Evolutionary conservation across 2,113 vertebrate species (phyloP), one percentile per base, ranked within the genome.

Genomic region (Actenoides lindsayi): DNA sequence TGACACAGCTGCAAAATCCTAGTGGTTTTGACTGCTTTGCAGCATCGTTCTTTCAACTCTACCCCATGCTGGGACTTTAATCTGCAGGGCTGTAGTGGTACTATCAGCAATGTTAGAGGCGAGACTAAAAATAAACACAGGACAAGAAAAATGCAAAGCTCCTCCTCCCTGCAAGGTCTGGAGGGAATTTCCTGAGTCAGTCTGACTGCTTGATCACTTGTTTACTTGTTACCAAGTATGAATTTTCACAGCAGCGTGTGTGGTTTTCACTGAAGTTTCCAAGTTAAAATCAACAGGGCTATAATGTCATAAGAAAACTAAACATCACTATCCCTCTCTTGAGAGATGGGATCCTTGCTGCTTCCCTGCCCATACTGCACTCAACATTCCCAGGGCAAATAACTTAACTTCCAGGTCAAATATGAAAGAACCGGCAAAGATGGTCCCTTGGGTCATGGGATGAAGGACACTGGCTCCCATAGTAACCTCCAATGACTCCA

Each of bases 71-170:
- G 81, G 31, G 92, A 70, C 71, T 95, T 93, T 44, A 82, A 89
- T 95, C 91, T 63, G 57, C n/a, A 62, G 59, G 83, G 83, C 86
- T 79, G 63, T 25, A 69, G 65, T 16, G 93, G 92, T 65, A 87
- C 87, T 77, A 93, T 63, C 74, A 94, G 91, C 93, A 76, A 19
- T 12, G 74, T 94, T 93, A 63, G 78, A 96, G 81, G 87, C 77
- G 9, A 94, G 89, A 93, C 94, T 94, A 89, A 96, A 96, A 96
- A 96, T 96, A 97, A 97, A 94, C 77, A 77, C 2, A 4, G 53
- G 75, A 64, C 69, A 71, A 93, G 95, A 96, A 97, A 95, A 97
- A 96, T 84, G 91, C 85, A 94, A 39, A 96, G 74, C 83, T 94
- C 92, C 97, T 95, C 94, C 94, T 93, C 69, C 51, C 84, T 0